Evolutionary conservation across 2,797 vertebrate genomes (phyloP).

Genomic region (Uromys caudimaculatus): DNA sequence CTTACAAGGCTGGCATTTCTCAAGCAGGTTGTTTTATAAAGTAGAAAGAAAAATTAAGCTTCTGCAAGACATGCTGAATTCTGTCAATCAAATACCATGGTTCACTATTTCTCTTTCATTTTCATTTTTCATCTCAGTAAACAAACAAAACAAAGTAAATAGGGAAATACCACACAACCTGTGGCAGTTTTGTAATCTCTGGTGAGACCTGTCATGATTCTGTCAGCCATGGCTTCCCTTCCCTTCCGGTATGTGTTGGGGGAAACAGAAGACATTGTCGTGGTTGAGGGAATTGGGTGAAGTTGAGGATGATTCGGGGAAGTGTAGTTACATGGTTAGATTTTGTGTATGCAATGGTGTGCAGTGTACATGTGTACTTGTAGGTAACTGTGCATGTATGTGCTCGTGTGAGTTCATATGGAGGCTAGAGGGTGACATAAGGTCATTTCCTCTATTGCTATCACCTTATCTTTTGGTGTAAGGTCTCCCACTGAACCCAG

Average conservation of each 20-base stretch:
- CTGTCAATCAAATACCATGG: not conserved
- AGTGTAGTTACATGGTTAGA: not conserved
- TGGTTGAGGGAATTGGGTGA: not conserved
- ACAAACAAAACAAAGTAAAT: not conserved
- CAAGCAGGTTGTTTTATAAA: constrained; percentile 31
- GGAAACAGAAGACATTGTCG: not conserved
- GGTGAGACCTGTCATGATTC: not conserved
- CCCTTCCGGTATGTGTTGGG: not conserved
- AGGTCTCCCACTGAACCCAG: not conserved
- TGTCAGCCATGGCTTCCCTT: not conserved
- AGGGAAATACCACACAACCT: not conserved
- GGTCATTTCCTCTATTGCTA: not conserved
- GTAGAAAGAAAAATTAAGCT: not conserved
- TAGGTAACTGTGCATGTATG: not conserved
- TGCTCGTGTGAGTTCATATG: too few relatives aligned
- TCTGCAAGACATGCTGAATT: constrained; percentile 17
- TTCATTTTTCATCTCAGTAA: constrained; percentile 34
- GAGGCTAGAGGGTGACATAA: not conserved
- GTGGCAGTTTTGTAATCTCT: not conserved
- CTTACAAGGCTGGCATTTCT: not conserved
- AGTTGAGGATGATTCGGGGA: not conserved
- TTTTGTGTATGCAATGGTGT: not conserved
- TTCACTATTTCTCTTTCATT: constrained; percentile 36
- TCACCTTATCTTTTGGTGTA: not conserved
- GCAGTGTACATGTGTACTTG: not conserved